These are phyloP conservation scores for Bombycilla garrulus DNA, from an alignment of 2,113 vertebrate species.

Conservation along the genomic window DNA sequence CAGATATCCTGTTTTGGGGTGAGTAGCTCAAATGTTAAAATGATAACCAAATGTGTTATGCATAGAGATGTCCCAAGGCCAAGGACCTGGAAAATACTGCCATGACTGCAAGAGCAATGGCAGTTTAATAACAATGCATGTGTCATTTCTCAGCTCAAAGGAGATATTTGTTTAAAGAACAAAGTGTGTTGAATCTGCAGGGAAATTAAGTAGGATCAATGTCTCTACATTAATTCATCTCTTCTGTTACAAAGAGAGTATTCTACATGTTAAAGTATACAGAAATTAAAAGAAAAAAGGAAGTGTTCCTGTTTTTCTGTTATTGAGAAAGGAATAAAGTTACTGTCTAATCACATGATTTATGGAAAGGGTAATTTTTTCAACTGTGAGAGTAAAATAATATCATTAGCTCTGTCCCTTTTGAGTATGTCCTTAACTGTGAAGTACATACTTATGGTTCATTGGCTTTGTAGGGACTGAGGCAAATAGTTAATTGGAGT, in stretches of 20 bases:
- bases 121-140: background rate
- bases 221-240: background rate
- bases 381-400: background rate
- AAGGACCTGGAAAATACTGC: background rate
- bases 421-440: background rate
- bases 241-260: background rate
- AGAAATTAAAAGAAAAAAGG: background rate
- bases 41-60: background rate
- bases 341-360: background rate
- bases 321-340: background rate
- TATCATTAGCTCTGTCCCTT: background rate
- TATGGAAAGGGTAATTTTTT: background rate
- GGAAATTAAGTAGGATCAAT: conserved; percentile 12
- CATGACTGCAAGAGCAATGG: background rate
- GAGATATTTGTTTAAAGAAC: conserved; percentile 22
- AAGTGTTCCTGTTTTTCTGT: background rate
- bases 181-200: background rate
- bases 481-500: background rate
- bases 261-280: background rate
- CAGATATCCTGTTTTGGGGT: background rate
- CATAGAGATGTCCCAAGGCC: background rate
- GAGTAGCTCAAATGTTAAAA: background rate
- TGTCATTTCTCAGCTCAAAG: background rate
- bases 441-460: background rate
- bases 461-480: background rate